phyloP scores from a whole-genome alignment of 35 echinoderm and acorn worm genomes.

The Apostichopus californicus region DNA sequence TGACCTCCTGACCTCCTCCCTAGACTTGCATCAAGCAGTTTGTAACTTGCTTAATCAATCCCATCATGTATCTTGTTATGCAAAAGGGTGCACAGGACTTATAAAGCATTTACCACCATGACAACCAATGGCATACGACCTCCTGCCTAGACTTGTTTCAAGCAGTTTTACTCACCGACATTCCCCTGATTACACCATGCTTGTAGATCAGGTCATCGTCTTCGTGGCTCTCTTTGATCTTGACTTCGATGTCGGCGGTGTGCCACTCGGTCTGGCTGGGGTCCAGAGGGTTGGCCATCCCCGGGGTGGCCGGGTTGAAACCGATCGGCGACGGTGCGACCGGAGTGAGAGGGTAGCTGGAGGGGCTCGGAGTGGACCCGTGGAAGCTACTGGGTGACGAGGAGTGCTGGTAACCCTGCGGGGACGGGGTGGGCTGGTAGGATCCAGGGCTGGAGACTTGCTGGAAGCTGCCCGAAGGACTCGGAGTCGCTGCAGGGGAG shows the following conservation, averaged over 20 bases:
- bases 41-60: too few species aligned
- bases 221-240: constrained; percentile 84
- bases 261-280: constrained; percentile 80
- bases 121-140: too few species aligned
- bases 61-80: too few species aligned
- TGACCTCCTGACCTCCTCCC: too few species aligned
- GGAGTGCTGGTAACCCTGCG: constrained; percentile 63
- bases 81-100: too few species aligned
- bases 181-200: constrained; percentile 78
- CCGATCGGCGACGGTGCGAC: constrained; percentile 86
- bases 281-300: constrained; percentile 66
- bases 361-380: constrained; percentile 82
- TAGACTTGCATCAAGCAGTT: background rate
- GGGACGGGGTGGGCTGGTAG: constrained; percentile 78
- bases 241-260: constrained; percentile 82
- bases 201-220: constrained; percentile 80
- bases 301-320: constrained; percentile 93
- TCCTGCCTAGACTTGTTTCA: background rate
- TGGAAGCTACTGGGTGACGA: constrained; percentile 74
- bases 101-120: too few species aligned
- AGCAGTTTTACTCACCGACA: constrained; percentile 65
- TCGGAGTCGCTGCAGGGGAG: constrained; percentile 72
- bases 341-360: constrained; percentile 82
- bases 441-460: constrained; percentile 88
- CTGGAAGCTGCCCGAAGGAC: constrained; percentile 80